Evolutionary conservation across 2,113 vertebrate genomes (phyloP).

Genomic region (Aldabrachelys gigantea): DNA sequence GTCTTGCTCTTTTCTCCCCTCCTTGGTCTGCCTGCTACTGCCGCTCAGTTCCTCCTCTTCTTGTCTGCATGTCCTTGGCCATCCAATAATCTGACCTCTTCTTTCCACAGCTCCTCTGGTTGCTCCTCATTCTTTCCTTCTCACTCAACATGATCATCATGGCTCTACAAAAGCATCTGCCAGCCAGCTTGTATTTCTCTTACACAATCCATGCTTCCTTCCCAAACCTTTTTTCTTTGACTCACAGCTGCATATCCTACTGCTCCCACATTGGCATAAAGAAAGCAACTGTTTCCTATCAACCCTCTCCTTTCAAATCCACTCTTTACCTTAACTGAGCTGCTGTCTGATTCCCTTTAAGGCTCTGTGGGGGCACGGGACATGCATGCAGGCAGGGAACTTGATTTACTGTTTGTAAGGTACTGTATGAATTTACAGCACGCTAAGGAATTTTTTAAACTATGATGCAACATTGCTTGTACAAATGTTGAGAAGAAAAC

Average conservation of each 20-base stretch:
- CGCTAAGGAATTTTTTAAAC: background rate
- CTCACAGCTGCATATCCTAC: background rate
- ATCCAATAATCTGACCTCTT: background rate
- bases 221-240: background rate
- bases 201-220: background rate
- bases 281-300: background rate
- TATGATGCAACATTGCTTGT: background rate
- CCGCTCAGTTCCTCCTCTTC: background rate
- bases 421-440: background rate
- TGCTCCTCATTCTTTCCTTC: background rate
- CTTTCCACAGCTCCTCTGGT: background rate
- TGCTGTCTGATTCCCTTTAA: background rate
- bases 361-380: background rate
- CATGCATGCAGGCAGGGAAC: background rate
- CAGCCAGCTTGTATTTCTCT: background rate
- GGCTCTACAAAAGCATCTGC: background rate
- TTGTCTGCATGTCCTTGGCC: background rate
- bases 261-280: background rate
- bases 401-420: background rate
- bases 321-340: background rate
- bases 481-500: too few species aligned
- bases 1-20: background rate
- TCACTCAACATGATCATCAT: background rate
- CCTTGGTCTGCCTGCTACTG: background rate
- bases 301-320: background rate